Evolutionary conservation across 2,888 invertebrate species (phyloP), one percentile per base, ranked within the genome.

Genomic region (Eristalinus sepulchralis): DNA sequence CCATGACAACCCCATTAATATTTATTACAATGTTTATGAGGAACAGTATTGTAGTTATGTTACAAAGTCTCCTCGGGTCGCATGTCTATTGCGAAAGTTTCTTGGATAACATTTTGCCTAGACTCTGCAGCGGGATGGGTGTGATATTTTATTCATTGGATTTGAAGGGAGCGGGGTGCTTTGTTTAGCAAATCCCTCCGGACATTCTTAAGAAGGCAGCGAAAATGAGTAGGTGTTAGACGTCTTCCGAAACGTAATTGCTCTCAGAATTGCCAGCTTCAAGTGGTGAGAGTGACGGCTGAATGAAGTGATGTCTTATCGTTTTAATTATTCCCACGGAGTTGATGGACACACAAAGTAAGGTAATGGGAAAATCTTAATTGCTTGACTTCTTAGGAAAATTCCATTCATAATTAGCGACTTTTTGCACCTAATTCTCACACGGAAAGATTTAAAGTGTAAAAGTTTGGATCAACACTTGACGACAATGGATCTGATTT

Each of bases 1-100:
- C 60, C 47, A 17, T 24, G 10, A 6, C 47, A 47, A 60, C 33
- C 13, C 17, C 24, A 68, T 68, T 76, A 76, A 62, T 76, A 76
- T 76, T 75, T 66, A 75, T 67, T 47, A 67, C 31, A 31, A 59
- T 59, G 39, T 75, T 67, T 76, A 67, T 47, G 66, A 47, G 60
- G 2, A 11, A 39, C 22, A 60, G 20, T 10, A 47, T 47, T 60
- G 34, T 24, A 9, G 27, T 55, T 34, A 31, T 47, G 57, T 31
- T 73, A 13, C 6, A 59, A 57, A 66, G 66, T 66, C 39, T 47
- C 31, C 6, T 24, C 0, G 31, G 57, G 68, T 20, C 24, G 31
- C 57, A 57, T 27, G 55, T 34, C 55, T 57, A 68, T 57, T 20
- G 20, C 17, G 5, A n/a, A 63, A 62, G 17, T 63, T 63, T n/a